Evolutionary conservation across 1,140 invertebrate species (phyloP).

Genomic region (Bilobella aurantiaca): DNA sequence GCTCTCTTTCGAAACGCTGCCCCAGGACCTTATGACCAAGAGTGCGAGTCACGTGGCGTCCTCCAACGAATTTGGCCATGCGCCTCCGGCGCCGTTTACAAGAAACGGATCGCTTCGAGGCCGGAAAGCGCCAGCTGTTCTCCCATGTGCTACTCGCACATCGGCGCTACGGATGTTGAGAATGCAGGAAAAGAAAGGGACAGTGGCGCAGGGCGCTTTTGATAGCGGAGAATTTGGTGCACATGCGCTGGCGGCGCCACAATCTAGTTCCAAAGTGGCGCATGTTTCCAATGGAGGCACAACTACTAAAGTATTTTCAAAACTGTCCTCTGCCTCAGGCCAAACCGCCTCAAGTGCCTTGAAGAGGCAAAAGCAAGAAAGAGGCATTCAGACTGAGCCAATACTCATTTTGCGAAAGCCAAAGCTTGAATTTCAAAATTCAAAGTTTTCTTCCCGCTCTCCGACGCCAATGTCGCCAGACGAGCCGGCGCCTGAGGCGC

Average conservation of each 20-base stretch:
- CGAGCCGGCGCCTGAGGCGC: neutral
- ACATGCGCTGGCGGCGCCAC: no score
- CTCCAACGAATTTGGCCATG: neutral
- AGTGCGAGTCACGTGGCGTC: slow-evolving; percentile 24
- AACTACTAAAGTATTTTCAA: slow-evolving; percentile 29
- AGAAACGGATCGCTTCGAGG: slow-evolving; percentile 25
- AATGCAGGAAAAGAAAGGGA: slow-evolving; percentile 28
- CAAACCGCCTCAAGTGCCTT: slow-evolving; percentile 30
- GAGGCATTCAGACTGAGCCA: slow-evolving; percentile 19
- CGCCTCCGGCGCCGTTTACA: neutral
- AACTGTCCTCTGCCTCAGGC: slow-evolving; percentile 26
- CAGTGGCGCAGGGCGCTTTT: neutral
- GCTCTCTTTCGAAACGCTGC: no score
- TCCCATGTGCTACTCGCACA: slow-evolving; percentile 24
- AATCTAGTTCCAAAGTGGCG: slow-evolving; percentile 26
- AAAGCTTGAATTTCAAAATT: neutral
- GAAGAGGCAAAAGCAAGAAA: slow-evolving; percentile 26
- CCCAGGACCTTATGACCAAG: slow-evolving; percentile 28
- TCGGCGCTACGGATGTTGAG: slow-evolving; percentile 25
- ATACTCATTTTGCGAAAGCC: neutral
- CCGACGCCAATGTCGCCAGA: neutral
- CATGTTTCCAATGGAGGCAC: slow-evolving; percentile 20
- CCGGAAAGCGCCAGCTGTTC: slow-evolving; percentile 11
- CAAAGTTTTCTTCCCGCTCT: neutral
- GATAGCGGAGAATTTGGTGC: slow-evolving; percentile 2